Evolutionary conservation across 1,140 invertebrate species (phyloP), one percentile per base, ranked within the genome.

Genomic region (Hyphantria cunea): DNA sequence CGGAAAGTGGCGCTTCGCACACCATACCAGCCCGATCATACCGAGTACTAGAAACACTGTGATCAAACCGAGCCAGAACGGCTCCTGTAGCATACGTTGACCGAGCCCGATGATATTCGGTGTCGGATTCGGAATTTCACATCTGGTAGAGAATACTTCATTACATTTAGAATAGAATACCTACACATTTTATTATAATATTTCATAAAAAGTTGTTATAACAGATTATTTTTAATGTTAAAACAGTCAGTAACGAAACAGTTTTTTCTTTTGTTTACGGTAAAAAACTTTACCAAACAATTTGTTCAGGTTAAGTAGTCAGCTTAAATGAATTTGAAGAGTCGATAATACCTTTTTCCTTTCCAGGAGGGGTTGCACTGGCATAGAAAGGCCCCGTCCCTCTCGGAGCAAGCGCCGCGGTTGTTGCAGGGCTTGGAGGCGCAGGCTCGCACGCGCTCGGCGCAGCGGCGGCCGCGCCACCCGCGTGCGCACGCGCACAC

Each of bases 31-130:
- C 8, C 95, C 95, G 64, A 96, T 94, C 14, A 95, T 91, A 37
- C 92, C 93, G 64, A 96, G 91, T 6, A 96, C 95, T 5, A 94
- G 92, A 59, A 94, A 94, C 8, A 96, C 95, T 0, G 95, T 95
- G 77, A 96, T 95, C 11, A 96, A 90, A 1, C 95, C 95, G 11
- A 96, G 84, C 95, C 95, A 96, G 82, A 96, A 96, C 0, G 95
- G 95, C 80, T 96, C 95, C 72, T 96, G 94, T 5, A 96, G 88
- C 95, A 96, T 96, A 15, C 95, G 82, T 56, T 95, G 92, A 72
- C 83, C 96, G 91, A 91, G 94, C 93, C 74, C 92, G 73, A 89
- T 77, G 34, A 88, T 89, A 51, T 86, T 86, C 3, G 88, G 84
- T 0, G 79, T 79, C 0, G 87, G 87, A 34, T 90, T 90, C 53